A percentile compares a stretch with the other conserved stretches of the same genome.
phyloP scores from a whole-genome alignment of 2,888 invertebrate genomes.

The Morinoia aosen region DNA sequence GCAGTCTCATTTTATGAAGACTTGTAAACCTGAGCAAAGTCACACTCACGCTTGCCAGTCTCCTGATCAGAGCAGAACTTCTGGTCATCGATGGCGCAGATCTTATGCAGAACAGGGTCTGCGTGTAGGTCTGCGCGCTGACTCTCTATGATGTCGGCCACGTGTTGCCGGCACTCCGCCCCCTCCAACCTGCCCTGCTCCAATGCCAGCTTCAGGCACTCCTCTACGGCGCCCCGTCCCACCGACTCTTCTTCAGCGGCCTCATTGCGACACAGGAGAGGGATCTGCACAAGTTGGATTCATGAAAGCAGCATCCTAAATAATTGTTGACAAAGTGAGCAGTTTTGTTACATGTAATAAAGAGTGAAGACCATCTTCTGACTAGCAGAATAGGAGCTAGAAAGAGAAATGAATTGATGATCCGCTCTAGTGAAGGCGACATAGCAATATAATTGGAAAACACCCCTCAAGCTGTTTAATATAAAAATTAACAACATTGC shows the following conservation, averaged over 20 bases:
- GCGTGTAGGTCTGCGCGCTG: conserved; percentile 93
- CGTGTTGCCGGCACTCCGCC: conserved; percentile 78
- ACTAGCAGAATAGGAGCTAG: neutral
- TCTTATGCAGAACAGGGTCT: conserved; percentile 90
- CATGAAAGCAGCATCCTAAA: neutral
- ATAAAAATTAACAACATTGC: neutral
- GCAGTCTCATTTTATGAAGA: neutral
- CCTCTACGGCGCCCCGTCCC: conserved; percentile 80
- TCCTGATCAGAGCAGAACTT: conserved; percentile 76
- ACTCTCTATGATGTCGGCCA: conserved; percentile 87
- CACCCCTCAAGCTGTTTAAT: neutral
- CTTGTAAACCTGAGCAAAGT: too few relatives aligned
- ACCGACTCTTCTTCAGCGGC: conserved; percentile 73
- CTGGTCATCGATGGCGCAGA: conserved; percentile 84
- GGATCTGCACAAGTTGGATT: neutral
- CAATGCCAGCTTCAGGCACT: conserved; percentile 83
- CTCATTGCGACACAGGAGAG: conserved; percentile 72
- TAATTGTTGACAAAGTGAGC: neutral
- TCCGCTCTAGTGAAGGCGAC: neutral
- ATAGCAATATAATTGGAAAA: neutral
- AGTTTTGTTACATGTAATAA: neutral
- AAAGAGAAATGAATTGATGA: neutral
- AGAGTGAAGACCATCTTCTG: neutral
- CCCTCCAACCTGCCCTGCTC: conserved; percentile 70
- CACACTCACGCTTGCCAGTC: conserved; percentile 87